Base-by-base conservation (phyloP, 2,113 vertebrate species). In the Pterocles gutturalis region DNA sequence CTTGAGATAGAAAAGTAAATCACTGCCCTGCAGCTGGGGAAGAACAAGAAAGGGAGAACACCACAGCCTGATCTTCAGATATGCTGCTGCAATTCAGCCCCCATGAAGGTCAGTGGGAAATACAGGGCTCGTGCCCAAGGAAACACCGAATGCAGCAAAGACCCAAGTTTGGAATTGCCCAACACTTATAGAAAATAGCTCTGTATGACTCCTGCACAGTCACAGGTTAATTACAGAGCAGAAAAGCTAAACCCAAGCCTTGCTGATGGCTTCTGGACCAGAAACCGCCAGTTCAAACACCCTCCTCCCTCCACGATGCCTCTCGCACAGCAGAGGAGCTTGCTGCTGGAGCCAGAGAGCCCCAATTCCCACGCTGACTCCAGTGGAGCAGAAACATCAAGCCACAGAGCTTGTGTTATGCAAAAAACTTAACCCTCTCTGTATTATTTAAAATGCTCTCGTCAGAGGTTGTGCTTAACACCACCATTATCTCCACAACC, bases 1-100 rank as follows among this genome's bases (percentile, higher is more conserved):
- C 46, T 75, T 92, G 95, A 97, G 88, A 75, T 7, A 78, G 72
- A 67, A 72, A 93, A 92, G 76, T 65, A 93, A 93, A 95, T 93
- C 86, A 78, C 53, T 57, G 66, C 53, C 64, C 69, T 78, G 48
- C 1, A 10, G 53, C 89, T 87, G 69, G 60, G 72, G 61, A 82
- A 90, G 73, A 92, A 54, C 16, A 48, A 77, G 61, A 29, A 0
- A 0, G 33, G 43, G 67, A 95, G 89, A 86, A 83, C 69, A 91
- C 38, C 65, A 84, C 65, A 84, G 69, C 31, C 69, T 85, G 72
- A 46, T 91, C 87, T 96, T 48, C 57, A 76, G 80, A 89, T 65
- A 53, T 33, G 64, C 38, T 60, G 75, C 65, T 64, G 60, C 72
- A 81, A 38, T 87, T 91, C 75, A 75, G 55, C 64, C 0, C 0